A percentile compares a stretch with the other conserved stretches of the same genome.
These are phyloP conservation scores for Colossoma macropomum DNA, from an alignment of 2,113 vertebrate species.

Conservation along the genomic window DNA sequence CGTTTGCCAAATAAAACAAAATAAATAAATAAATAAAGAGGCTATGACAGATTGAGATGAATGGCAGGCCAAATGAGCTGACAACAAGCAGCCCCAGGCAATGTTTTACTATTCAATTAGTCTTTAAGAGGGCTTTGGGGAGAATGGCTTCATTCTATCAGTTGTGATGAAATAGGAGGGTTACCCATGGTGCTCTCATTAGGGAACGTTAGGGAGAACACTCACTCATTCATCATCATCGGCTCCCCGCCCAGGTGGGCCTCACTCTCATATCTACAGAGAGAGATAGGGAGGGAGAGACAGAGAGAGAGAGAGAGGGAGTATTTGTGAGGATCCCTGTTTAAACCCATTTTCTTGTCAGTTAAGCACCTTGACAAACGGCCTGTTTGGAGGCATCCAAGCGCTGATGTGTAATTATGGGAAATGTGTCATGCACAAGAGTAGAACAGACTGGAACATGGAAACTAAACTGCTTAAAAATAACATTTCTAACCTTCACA, in stretches of 20 bases:
- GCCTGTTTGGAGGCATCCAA: background rate
- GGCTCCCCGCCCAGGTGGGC: slow-evolving; percentile 55
- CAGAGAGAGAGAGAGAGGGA: background rate
- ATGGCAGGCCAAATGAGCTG: slow-evolving; percentile 78
- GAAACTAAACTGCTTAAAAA: background rate
- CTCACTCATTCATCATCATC: slow-evolving; percentile 72
- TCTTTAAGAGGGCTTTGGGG: slow-evolving; percentile 77
- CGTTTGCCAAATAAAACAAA: slow-evolving; percentile 61
- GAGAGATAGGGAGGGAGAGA: slow-evolving; percentile 41
- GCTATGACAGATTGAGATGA: slow-evolving; percentile 80
- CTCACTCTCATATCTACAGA: slow-evolving; percentile 61
- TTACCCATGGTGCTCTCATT: slow-evolving; percentile 75
- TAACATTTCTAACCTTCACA: background rate
- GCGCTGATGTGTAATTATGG: background rate
- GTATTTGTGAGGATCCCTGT: background rate
- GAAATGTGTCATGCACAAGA: background rate
- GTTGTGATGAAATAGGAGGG: slow-evolving; percentile 78
- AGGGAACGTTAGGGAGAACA: slow-evolving; percentile 73
- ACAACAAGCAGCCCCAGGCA: slow-evolving; percentile 77
- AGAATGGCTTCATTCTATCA: slow-evolving; percentile 73
- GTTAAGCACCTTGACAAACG: slow-evolving; percentile 44
- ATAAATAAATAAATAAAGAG: slow-evolving; percentile 56
- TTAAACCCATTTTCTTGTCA: slow-evolving; percentile 8
- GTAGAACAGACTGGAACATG: background rate
- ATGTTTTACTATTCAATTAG: slow-evolving; percentile 83